Evolutionary conservation across 2,113 vertebrate genomes (phyloP).

Genomic region (Odocoileus virginianus): DNA sequence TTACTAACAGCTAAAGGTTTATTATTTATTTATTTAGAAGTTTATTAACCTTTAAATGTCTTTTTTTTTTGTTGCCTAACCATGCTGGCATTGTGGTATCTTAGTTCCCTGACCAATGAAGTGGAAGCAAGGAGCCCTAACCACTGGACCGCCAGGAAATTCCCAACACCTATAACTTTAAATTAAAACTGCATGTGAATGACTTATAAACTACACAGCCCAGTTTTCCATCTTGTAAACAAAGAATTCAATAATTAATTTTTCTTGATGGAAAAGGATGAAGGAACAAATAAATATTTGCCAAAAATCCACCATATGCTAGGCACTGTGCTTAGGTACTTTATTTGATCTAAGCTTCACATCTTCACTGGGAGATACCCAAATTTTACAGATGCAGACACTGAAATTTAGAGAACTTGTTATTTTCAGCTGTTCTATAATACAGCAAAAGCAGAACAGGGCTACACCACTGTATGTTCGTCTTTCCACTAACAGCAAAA

Average conservation of each 20-base stretch:
- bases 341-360: background rate
- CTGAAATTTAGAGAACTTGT: background rate
- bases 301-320: background rate
- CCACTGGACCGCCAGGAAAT: background rate
- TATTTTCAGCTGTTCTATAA: background rate
- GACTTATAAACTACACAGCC: background rate
- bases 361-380: background rate
- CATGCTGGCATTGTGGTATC: background rate
- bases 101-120: background rate
- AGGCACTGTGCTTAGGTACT: background rate
- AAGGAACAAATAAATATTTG: background rate
- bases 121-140: background rate
- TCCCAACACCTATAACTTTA: background rate
- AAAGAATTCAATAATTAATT: background rate
- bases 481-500: background rate
- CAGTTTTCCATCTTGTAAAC: background rate
- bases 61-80: background rate
- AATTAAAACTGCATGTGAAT: background rate
- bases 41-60: background rate
- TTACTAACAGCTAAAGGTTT: background rate
- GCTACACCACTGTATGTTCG: background rate
- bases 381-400: background rate
- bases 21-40: background rate
- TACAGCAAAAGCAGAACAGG: background rate
- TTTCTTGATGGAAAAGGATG: background rate